These are phyloP conservation scores for Cryptocephalus primarius DNA, from an alignment of 2,888 invertebrate genomes.

Conservation along the genomic window DNA sequence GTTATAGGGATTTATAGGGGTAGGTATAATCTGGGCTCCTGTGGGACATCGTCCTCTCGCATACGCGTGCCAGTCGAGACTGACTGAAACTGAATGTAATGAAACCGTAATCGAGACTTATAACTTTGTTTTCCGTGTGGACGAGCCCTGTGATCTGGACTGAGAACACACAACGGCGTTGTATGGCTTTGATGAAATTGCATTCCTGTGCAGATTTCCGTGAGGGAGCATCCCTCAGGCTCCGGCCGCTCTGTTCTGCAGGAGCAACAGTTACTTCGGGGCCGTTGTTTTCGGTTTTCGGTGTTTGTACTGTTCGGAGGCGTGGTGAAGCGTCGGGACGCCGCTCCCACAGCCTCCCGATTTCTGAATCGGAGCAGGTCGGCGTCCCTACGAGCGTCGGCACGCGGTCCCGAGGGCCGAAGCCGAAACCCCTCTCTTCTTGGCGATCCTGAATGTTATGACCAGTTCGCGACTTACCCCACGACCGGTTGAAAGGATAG, in stretches of 20 bases:
- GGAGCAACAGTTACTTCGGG: slow-evolving; percentile 37
- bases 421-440: slow-evolving; percentile 9
- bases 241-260: slow-evolving; percentile 26
- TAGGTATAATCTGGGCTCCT: slow-evolving; percentile 6
- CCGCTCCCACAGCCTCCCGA: slow-evolving; percentile 32
- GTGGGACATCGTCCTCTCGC: slow-evolving; percentile 5
- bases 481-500: background rate
- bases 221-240: slow-evolving; percentile 31
- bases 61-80: slow-evolving; percentile 21
- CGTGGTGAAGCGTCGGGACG: slow-evolving; percentile 27
- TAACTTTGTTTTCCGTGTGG: slow-evolving; percentile 40
- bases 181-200: slow-evolving; percentile 39
- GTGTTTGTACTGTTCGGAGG: slow-evolving; percentile 35
- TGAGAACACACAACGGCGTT: slow-evolving; percentile 31
- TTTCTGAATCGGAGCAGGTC: slow-evolving; percentile 26
- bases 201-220: slow-evolving; percentile 41
- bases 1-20: slow-evolving; percentile 4
- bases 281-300: background rate
- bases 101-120: slow-evolving; percentile 38
- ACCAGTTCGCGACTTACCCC: slow-evolving; percentile 13
- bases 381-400: slow-evolving; percentile 19
- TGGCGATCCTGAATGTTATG: slow-evolving; percentile 10
- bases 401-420: slow-evolving; percentile 13
- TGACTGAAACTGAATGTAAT: slow-evolving; percentile 25
- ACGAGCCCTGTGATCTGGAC: slow-evolving; percentile 36